phyloP scores from a whole-genome alignment of 2,797 vertebrate genomes.

The Rousettus madagascariensis region DNA sequence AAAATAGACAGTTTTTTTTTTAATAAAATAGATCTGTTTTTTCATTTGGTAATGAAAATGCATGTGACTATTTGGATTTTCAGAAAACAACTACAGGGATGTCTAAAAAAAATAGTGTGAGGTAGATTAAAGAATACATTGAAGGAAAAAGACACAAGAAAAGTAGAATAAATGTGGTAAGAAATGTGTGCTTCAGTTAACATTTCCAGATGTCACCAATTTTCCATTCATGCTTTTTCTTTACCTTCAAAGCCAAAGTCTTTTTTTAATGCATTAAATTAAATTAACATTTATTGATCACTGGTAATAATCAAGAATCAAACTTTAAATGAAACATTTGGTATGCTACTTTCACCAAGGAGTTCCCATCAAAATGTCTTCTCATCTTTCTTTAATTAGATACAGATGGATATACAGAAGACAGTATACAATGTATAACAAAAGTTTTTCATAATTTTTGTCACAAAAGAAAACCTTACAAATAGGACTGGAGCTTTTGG shows the following conservation, averaged over 20 bases:
- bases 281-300: background rate
- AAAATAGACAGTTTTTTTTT: background rate
- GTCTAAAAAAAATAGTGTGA: background rate
- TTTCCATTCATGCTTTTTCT: background rate
- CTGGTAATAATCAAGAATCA: background rate
- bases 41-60: slow-evolving; percentile 50
- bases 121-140: background rate
- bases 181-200: background rate
- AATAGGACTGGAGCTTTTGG: background rate
- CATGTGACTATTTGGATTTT: slow-evolving; percentile 16
- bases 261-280: background rate
- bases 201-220: background rate
- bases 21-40: slow-evolving; percentile 1
- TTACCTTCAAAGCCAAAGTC: background rate
- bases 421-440: background rate
- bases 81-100: background rate
- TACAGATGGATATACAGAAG: background rate
- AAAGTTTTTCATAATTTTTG: slow-evolving; percentile 32
- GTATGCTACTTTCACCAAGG: background rate
- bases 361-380: background rate
- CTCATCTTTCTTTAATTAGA: slow-evolving; percentile 8
- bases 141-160: background rate
- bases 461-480: slow-evolving; percentile 17
- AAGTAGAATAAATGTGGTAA: slow-evolving; percentile 15
- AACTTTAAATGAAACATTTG: slow-evolving; percentile 4